Base-by-base conservation (phyloP, 2,888 invertebrate genomes). In the Pemphredon lugubris region DNA sequence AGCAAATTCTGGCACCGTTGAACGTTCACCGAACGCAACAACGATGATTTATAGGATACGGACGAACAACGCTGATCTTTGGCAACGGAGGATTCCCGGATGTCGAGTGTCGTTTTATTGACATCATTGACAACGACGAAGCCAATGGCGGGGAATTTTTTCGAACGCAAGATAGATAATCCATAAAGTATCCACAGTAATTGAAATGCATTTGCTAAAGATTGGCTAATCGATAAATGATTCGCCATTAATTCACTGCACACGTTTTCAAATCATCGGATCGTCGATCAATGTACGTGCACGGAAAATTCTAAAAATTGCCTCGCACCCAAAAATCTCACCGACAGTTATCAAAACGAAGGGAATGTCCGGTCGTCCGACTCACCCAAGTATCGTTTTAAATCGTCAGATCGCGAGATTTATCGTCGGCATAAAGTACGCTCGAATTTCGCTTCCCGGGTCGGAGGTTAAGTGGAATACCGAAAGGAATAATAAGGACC, bases 391-490 rank as follows among this genome's bases (percentile, higher is more conserved):
- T n/a, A 7, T 26, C 50, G 4, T 26, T 13, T 51, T 44, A 44
- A 34, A n/a, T 60, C 60, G 23, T 37, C 55, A 39, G 67, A 70
- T 51, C 55, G 47, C 23, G 11, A 39, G 55, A 71, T 71, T 69
- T 68, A 61, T 71, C 44, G 51, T 7, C 50, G 21, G 5, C n/a
- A 21, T 45, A 39, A 21, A 34, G 13, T 30, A 9, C 20, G 32
- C 16, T 30, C 39, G 30, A 55, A 55, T 44, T 44, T 60, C 64
- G 51, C 54, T 39, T 40, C 54, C 40, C 26, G 51, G 63, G 54
- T 70, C 54, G 45, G n/a, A 30, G 59, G 59, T 73, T 71, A 73
- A 73, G 50, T 64, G 59, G 55, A 20, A 47, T 37, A 57, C 37
- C 23, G 2, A 14, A 14, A 11, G 45, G 16, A 57, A 55, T 68